Percentiles rank a stretch among this genome's conserved stretches.
Evolutionary conservation across 2,888 invertebrate genomes (phyloP).

Genomic region (Diogma glabrata): DNA sequence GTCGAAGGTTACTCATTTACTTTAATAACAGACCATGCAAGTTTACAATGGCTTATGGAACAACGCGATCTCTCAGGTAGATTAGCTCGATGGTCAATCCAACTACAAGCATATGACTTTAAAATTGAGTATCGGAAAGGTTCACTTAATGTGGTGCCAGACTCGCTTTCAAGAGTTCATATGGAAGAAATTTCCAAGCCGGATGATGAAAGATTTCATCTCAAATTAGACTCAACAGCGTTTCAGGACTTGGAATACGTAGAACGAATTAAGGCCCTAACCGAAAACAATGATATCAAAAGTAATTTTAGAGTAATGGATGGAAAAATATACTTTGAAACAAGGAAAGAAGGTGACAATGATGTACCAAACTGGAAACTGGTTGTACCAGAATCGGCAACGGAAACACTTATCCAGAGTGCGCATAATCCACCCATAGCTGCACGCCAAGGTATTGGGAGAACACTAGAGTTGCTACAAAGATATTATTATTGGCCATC

Average conservation of each 20-base stretch:
- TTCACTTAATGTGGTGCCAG: constrained; percentile 9
- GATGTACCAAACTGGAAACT: background rate
- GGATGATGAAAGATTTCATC: background rate
- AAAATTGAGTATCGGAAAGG: constrained; percentile 11
- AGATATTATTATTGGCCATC: background rate
- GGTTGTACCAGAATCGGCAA: background rate
- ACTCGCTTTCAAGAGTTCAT: background rate
- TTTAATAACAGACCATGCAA: background rate
- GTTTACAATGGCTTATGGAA: constrained; percentile 9
- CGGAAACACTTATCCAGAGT: background rate
- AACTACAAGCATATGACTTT: constrained; percentile 11
- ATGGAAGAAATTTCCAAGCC: background rate
- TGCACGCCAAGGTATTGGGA: background rate
- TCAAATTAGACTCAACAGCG: background rate
- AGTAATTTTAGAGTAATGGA: background rate
- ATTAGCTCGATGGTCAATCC: constrained; percentile 11
- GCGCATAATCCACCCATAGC: background rate
- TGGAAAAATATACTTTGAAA: background rate
- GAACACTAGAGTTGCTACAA: background rate
- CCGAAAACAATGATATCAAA: background rate
- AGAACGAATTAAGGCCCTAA: background rate
- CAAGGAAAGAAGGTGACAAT: background rate
- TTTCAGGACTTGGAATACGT: background rate
- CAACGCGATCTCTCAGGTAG: constrained; percentile 6
- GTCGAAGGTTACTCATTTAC: background rate